Percentiles rank a stretch among this genome's conserved stretches.
Evolutionary conservation across 2,888 invertebrate genomes (phyloP).

Genomic region (Steinernema carpocapsae): DNA sequence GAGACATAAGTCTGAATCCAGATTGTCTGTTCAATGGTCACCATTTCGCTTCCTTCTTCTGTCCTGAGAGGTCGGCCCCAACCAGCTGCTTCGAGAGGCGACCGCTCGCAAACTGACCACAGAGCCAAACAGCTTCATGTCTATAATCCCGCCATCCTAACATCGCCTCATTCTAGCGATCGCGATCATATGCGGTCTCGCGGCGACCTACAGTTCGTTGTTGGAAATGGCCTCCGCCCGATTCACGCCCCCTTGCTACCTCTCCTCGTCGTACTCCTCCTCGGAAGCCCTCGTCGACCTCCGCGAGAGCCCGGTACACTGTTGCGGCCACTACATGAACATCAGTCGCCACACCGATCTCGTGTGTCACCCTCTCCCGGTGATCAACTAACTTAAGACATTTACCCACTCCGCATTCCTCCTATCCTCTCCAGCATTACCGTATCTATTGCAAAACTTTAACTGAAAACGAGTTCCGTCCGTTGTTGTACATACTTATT

Average conservation of each 20-base stretch:
- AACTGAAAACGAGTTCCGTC: neutral
- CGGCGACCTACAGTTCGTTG: constrained; percentile 59
- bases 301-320: neutral
- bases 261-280: neutral
- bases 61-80: no score
- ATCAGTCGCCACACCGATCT: neutral
- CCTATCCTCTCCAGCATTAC: neutral
- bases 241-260: neutral
- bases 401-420: constrained; percentile 11
- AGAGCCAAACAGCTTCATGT: no score
- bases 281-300: neutral
- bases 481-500: neutral
- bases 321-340: neutral
- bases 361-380: neutral
- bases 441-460: neutral
- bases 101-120: no score
- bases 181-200: constrained; percentile 58
- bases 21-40: no score
- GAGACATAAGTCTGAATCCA: no score
- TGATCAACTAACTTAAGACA: neutral
- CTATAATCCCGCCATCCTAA: neutral
- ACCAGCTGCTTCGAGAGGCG: no score
- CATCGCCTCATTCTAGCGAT: constrained; percentile 44
- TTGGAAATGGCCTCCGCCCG: constrained; percentile 45
- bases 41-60: no score